Conservation (phyloP, 2,797 vertebrate species). For the Streptopelia turtur region DNA sequence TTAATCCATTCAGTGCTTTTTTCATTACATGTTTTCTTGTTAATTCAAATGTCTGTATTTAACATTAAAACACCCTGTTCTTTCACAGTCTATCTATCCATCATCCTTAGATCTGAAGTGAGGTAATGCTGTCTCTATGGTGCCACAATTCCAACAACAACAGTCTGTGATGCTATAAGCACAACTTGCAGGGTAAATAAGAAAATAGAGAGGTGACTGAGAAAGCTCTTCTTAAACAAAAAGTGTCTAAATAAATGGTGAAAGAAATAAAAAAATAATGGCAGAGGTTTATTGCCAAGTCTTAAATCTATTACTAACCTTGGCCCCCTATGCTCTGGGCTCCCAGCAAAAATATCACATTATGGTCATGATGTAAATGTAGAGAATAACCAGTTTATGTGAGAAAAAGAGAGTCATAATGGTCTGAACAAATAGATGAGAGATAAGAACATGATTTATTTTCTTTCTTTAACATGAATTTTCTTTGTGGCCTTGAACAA, state of each 20-base stretch:
- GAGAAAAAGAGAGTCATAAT: not conserved
- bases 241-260: not conserved
- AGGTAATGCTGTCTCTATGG: not conserved
- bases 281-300: not conserved
- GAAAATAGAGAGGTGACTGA: not conserved
- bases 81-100: not conserved
- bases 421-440: not conserved
- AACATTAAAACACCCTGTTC: not conserved
- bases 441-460: not conserved
- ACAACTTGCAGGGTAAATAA: not conserved
- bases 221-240: not conserved
- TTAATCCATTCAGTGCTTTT: not conserved
- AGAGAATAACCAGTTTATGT: not conserved
- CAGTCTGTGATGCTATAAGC: not conserved
- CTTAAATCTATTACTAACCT: not conserved
- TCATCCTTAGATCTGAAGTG: not conserved
- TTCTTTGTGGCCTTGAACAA: slow-evolving; percentile 16
- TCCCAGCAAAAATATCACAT: not conserved
- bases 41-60: not conserved
- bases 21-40: not conserved
- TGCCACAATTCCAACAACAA: not conserved
- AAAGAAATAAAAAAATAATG: not conserved
- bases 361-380: not conserved
- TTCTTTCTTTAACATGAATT: not conserved
- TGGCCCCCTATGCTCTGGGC: not conserved